phyloP scores from a whole-genome alignment of 2,888 invertebrate genomes.

The Dolomedes plantarius region DNA sequence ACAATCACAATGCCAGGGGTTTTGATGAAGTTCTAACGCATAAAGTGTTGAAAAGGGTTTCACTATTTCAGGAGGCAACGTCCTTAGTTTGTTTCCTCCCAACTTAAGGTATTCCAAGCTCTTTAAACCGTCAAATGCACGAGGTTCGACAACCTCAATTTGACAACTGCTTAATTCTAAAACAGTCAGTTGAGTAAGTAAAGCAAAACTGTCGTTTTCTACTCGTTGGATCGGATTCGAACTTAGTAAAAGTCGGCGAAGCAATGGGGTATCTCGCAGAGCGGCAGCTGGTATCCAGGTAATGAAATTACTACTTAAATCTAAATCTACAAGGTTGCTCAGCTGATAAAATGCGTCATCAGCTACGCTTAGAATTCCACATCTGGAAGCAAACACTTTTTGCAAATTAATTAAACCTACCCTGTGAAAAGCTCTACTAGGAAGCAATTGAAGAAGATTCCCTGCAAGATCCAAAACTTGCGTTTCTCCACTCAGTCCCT shows the following conservation, averaged over 20 bases:
- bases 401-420: slow-evolving; percentile 72
- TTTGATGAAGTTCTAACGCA: slow-evolving; percentile 68
- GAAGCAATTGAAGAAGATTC: slow-evolving; percentile 69
- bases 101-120: slow-evolving; percentile 73
- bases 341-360: slow-evolving; percentile 73
- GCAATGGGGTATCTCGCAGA: slow-evolving; percentile 63
- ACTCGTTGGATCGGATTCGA: slow-evolving; percentile 72
- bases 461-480: slow-evolving; percentile 73
- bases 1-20: slow-evolving; percentile 86
- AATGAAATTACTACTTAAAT: slow-evolving; percentile 73
- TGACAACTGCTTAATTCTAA: slow-evolving; percentile 72
- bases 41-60: slow-evolving; percentile 67
- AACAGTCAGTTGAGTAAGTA: slow-evolving; percentile 67
- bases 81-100: slow-evolving; percentile 72
- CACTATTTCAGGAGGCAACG: slow-evolving; percentile 66
- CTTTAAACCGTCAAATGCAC: slow-evolving; percentile 72
- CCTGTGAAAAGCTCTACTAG: slow-evolving; percentile 69
- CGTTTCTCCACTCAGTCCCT: slow-evolving; percentile 70
- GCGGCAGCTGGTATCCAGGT: slow-evolving; percentile 72
- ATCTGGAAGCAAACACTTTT: slow-evolving; percentile 69
- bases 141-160: slow-evolving; percentile 71
- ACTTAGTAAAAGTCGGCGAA: slow-evolving; percentile 72
- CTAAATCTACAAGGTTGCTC: slow-evolving; percentile 73
- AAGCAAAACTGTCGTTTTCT: slow-evolving; percentile 71
- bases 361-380: slow-evolving; percentile 70